Base-by-base conservation (phyloP, 2,797 vertebrate genomes). In the Ptychobarbus kaznakovi region DNA sequence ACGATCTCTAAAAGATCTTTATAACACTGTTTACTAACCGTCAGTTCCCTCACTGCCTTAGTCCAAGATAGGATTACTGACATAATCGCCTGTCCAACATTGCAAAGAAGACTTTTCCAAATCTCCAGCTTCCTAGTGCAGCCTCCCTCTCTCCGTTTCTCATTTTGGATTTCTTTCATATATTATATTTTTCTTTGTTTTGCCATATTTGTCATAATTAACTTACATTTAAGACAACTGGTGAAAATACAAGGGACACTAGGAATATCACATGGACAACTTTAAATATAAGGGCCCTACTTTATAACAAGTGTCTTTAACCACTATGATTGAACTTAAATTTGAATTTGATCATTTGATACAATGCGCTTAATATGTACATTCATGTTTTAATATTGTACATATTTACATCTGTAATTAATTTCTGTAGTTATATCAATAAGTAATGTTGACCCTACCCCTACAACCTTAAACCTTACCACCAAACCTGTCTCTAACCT, bases 51-150 rank as follows among this genome's bases (percentile, higher is more conserved):
- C 85, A 84, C 83, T 70, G 86, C 82, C 79, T 89, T 88, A 89
- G 86, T 94, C 93, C 93, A 93, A 92, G 87, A 93, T 87, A 68
- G 93, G 94, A 96, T 95, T 95, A 96, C 90, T 87, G 91, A 89
- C 90, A 91, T 95, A 95, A 95, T 95, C 94, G 93, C 93, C 91
- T 93, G 92, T 93, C 92, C 91, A 90, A 92, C 93, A 94, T 94
- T 89, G 86, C 89, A 92, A 90, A 90, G 92, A 93, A 94, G 94
- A 94, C 93, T 93, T 94, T 91, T 89, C 87, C 92, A 94, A 95
- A 94, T 93, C 80, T 86, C 40, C 13, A 44, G 88, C 91, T 90
- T 90, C 91, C 89, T 70, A 88, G 87, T 80, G 84, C 88, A 89
- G 84, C 8, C 13, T 46, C 32, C 25, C 10, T 12, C 42, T 25